A percentile compares a stretch with the other conserved stretches of the same genome.
These are phyloP conservation scores for Okapia johnstoni DNA, from an alignment of 2,113 vertebrate genomes.

Conservation along the genomic window DNA sequence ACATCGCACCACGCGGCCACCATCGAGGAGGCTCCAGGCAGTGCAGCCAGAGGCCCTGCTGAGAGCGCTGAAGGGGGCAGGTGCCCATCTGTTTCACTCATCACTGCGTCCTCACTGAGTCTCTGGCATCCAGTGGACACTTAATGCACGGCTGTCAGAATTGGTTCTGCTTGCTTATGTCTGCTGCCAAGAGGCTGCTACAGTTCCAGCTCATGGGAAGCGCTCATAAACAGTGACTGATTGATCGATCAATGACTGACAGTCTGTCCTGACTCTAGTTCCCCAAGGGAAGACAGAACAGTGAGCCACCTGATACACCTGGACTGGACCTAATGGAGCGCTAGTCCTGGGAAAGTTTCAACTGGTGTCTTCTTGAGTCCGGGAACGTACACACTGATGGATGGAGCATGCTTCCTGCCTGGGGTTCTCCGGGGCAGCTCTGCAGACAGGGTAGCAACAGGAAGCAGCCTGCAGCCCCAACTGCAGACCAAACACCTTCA, in stretches of 20 bases:
- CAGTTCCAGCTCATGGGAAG: background rate
- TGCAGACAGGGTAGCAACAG: background rate
- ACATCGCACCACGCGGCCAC: background rate
- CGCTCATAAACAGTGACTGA: background rate
- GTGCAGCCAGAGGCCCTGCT: background rate
- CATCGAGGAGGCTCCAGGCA: background rate
- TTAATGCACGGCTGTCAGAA: conserved; percentile 18
- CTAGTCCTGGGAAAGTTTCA: background rate
- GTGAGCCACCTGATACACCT: background rate
- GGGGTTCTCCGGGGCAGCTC: background rate
- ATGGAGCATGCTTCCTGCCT: background rate
- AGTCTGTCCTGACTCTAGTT: background rate
- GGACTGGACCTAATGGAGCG: background rate
- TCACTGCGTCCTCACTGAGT: background rate
- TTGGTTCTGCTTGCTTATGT: background rate
- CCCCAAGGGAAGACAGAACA: background rate
- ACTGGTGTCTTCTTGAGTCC: background rate
- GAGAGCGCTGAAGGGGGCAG: background rate
- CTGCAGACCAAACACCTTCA: background rate
- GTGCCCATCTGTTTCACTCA: background rate
- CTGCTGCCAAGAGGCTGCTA: background rate
- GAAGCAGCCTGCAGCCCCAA: background rate
- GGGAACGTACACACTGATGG: background rate
- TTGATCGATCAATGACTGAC: background rate
- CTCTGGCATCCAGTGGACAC: background rate